These are phyloP conservation scores for Podarcis cretensis DNA, from an alignment of 2,113 vertebrate genomes.

Conservation along the genomic window DNA sequence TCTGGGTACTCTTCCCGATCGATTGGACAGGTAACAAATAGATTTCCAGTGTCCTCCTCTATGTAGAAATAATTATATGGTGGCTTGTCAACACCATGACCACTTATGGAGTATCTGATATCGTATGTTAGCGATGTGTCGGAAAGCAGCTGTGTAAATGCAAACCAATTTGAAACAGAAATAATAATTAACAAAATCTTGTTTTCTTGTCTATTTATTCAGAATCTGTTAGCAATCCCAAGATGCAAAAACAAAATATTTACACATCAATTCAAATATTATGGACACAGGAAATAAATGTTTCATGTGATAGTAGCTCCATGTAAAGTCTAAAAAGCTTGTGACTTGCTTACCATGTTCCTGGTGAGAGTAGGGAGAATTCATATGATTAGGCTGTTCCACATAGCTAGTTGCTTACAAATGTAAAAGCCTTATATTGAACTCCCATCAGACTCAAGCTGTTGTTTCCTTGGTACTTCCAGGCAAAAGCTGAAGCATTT, in stretches of 20 bases:
- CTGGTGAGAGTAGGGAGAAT: not conserved
- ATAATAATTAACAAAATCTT: constrained; percentile 10
- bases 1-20: constrained; percentile 83
- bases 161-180: constrained; percentile 29
- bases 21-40: constrained; percentile 75
- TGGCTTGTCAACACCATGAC: constrained; percentile 76
- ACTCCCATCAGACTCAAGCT: not conserved
- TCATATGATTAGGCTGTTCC: not conserved
- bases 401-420: not conserved
- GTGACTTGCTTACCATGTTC: not conserved
- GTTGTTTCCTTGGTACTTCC: not conserved
- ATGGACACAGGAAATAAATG: not conserved
- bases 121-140: constrained; percentile 71
- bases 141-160: constrained; percentile 80
- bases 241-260: not conserved
- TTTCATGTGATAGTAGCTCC: not conserved
- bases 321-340: not conserved
- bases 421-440: not conserved
- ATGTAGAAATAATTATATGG: constrained; percentile 82
- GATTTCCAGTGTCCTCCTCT: constrained; percentile 72
- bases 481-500: not conserved
- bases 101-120: constrained; percentile 82
- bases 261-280: not conserved
- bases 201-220: not conserved
- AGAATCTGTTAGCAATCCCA: not conserved